Conservation (phyloP, 2,797 vertebrate species). For the Sphenopsis melanotis region DNA sequence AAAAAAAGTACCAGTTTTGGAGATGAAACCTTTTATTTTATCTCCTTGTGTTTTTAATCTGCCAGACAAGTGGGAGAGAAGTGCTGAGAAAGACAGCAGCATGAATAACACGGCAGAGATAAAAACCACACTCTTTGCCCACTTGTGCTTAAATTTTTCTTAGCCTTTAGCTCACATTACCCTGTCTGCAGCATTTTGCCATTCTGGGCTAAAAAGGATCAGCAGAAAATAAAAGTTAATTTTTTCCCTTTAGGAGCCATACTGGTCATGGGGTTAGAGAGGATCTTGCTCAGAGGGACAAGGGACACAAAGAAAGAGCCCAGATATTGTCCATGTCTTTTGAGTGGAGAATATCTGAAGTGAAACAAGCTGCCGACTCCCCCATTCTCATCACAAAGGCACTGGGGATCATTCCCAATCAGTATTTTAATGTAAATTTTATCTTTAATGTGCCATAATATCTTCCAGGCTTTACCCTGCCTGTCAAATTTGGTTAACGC, state of each 20-base stretch:
- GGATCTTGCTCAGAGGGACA: not conserved
- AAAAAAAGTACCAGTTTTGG: not conserved
- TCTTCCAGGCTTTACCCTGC: not conserved
- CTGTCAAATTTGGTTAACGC: not conserved
- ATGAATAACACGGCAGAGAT: conserved; percentile 18
- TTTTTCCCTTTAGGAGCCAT: not conserved
- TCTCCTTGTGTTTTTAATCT: conserved; percentile 29
- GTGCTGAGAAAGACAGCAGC: not conserved
- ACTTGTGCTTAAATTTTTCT: conserved; percentile 10
- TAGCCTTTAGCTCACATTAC: not conserved
- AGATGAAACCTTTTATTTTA: conserved; percentile 34
- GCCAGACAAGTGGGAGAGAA: conserved; percentile 16
- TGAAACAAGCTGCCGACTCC: not conserved
- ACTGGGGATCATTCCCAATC: not conserved
- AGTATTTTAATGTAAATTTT: not conserved
- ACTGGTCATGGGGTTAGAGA: not conserved
- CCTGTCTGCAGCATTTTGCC: not conserved
- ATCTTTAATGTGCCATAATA: not conserved
- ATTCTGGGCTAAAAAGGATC: not conserved
- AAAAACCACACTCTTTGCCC: not conserved
- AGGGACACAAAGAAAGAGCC: not conserved
- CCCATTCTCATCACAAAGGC: not conserved
- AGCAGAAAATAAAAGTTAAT: not conserved
- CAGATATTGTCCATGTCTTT: not conserved
- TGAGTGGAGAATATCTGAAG: not conserved